Evolutionary conservation across 2,113 vertebrate species (phyloP), one percentile per base, ranked within the genome.

Genomic region (Columba janthina): DNA sequence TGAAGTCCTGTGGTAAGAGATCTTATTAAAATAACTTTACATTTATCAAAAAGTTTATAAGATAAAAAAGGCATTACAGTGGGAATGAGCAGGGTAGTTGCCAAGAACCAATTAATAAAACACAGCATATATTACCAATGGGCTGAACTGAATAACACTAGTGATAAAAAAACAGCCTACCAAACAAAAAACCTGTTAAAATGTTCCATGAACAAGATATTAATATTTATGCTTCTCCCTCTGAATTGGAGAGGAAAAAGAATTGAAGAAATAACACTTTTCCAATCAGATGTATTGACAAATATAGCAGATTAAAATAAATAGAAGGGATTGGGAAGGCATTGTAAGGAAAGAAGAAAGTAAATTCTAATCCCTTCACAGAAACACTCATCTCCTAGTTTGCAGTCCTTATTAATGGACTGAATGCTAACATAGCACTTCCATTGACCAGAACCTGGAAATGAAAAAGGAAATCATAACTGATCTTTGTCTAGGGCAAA

Each of bases 81-180:
- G 26, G 38, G 50, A 96, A 85, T 12, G 3, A 93, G 11, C 28
- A 61, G 48, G 50, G 40, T 88, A 91, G 46, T 64, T 91, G 54
- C 69, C 85, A 91, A 70, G 62, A 90, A 73, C 3, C 36, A 94
- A 62, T 91, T 93, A 95, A 88, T 83, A 85, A 94, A 96, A 89
- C 14, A 51, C 29, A 88, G 31, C n/a, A 62, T 50, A 44, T 42
- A 71, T 86, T 76, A 51, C 22, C 51, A 69, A 21, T 81, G 57
- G 67, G 85, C 44, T 85, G 56, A 93, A 89, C 17, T 83, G 51
- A 95, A 85, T 80, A 62, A 87, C 42, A 62, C 1, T 34, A 76
- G 70, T 28, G 44, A 54, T 48, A 44, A 44, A 44, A 17, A 44
- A 44, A 7, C 16, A 44, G 17, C 14, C 15, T 15, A 42, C 16